Conservation (phyloP, 2,888 invertebrate genomes). For the Zootermopsis nevadensis region DNA sequence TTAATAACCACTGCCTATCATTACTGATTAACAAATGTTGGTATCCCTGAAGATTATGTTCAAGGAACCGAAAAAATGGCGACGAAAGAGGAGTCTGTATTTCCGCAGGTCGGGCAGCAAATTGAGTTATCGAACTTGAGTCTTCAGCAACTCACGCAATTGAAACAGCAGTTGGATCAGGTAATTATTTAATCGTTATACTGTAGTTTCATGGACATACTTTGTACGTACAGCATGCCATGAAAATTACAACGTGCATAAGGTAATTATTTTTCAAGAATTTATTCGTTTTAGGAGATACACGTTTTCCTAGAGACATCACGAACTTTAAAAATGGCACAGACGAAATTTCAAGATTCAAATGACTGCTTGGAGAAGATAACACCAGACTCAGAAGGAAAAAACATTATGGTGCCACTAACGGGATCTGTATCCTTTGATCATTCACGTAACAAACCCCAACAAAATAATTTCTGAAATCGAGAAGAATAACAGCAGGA, state of each 20-base stretch:
- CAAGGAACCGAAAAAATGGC: no score
- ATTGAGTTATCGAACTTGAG: constrained; percentile 84
- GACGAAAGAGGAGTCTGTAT: no score
- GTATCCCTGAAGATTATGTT: no score
- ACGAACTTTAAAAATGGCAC: constrained; percentile 89
- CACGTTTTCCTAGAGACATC: constrained; percentile 90
- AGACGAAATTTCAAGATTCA: constrained; percentile 89
- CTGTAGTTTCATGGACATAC: no score
- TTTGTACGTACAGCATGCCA: background rate
- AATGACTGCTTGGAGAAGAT: constrained; percentile 86
- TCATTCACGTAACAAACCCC: no score
- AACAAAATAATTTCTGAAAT: no score
- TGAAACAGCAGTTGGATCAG: constrained; percentile 90
- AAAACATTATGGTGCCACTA: constrained; percentile 90
- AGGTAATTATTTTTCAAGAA: constrained; percentile 22
- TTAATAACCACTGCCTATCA: no score
- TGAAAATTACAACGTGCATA: no score
- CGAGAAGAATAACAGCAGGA: no score
- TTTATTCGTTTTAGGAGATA: constrained; percentile 76
- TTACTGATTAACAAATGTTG: no score
- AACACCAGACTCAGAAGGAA: constrained; percentile 79
- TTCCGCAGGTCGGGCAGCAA: no score
- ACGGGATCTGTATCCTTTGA: constrained; percentile 82
- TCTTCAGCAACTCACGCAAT: constrained; percentile 82
- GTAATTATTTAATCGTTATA: constrained; percentile 61